Evolutionary conservation across 2,113 vertebrate species (phyloP).

Genomic region (Bubo blakistoni): DNA sequence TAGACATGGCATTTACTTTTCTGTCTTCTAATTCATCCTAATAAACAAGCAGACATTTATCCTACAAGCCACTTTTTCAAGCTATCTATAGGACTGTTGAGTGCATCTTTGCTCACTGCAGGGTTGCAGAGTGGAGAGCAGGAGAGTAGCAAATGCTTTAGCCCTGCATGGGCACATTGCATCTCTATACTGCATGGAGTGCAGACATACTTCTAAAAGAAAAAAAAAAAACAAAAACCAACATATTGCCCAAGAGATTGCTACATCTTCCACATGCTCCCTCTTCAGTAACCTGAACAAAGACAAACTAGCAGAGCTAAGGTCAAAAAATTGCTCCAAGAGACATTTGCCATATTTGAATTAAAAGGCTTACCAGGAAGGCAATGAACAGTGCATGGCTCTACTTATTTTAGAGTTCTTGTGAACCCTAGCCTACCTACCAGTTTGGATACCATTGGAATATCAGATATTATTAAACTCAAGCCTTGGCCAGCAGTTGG

Average conservation of each 20-base stretch:
- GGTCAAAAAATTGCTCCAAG: background rate
- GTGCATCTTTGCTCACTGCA: background rate
- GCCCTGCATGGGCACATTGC: background rate
- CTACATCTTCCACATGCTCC: background rate
- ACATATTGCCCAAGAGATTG: background rate
- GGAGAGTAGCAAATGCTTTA: background rate
- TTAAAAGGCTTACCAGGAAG: background rate
- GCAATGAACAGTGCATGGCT: background rate
- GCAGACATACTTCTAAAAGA: background rate
- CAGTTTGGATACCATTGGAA: background rate
- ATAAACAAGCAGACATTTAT: background rate
- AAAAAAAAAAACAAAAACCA: background rate
- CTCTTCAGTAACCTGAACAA: background rate
- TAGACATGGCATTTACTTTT: slow-evolving; percentile 1
- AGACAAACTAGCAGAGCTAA: background rate
- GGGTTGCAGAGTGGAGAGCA: background rate
- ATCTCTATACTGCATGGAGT: background rate
- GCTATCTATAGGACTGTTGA: background rate
- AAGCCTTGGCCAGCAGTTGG: background rate
- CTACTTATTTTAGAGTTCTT: background rate
- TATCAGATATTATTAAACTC: background rate
- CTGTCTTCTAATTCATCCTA: background rate
- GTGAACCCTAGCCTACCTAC: background rate
- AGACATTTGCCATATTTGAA: background rate
- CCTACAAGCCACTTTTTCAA: background rate